Evolutionary conservation across 2,888 invertebrate genomes (phyloP).

Genomic region (Sphaerophoria taeniata): DNA sequence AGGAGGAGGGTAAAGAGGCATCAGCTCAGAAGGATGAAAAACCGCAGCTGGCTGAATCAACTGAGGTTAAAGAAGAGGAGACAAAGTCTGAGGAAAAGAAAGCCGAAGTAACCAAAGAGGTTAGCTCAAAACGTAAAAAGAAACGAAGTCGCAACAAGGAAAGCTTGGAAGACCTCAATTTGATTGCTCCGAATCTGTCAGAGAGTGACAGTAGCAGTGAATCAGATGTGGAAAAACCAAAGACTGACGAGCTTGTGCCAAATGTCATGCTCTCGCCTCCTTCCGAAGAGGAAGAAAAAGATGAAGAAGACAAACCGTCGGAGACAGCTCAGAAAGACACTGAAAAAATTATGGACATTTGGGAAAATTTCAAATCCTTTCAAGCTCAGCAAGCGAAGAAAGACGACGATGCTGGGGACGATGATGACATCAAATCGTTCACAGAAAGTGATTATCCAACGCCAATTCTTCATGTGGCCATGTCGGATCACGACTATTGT

Average conservation of each 20-base stretch:
- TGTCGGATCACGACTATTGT: constrained; percentile 91
- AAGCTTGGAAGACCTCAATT: constrained; percentile 86
- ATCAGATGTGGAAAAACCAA: constrained; percentile 77
- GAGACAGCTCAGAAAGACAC: constrained; percentile 57
- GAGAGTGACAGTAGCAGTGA: constrained; percentile 92
- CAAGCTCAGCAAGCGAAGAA: constrained; percentile 71
- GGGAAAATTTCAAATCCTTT: constrained; percentile 80
- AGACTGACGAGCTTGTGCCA: constrained; percentile 77
- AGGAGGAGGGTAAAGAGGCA: constrained; percentile 44
- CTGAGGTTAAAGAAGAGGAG: constrained; percentile 44
- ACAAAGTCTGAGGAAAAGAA: constrained; percentile 59
- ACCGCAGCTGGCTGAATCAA: not conserved
- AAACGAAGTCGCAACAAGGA: constrained; percentile 81
- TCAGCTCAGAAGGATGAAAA: constrained; percentile 26
- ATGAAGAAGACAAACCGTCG: constrained; percentile 76
- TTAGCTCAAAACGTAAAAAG: constrained; percentile 81
- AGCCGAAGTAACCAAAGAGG: constrained; percentile 36
- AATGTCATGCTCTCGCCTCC: constrained; percentile 81
- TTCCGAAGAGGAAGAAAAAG: constrained; percentile 80
- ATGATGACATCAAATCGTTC: constrained; percentile 60
- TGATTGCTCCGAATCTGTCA: constrained; percentile 92
- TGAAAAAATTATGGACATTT: constrained; percentile 79
- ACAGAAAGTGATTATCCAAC: constrained; percentile 74
- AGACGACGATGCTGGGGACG: constrained; percentile 69
- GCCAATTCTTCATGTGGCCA: constrained; percentile 85